phyloP scores from a whole-genome alignment of 2,888 invertebrate species.

The Cabera pusaria region DNA sequence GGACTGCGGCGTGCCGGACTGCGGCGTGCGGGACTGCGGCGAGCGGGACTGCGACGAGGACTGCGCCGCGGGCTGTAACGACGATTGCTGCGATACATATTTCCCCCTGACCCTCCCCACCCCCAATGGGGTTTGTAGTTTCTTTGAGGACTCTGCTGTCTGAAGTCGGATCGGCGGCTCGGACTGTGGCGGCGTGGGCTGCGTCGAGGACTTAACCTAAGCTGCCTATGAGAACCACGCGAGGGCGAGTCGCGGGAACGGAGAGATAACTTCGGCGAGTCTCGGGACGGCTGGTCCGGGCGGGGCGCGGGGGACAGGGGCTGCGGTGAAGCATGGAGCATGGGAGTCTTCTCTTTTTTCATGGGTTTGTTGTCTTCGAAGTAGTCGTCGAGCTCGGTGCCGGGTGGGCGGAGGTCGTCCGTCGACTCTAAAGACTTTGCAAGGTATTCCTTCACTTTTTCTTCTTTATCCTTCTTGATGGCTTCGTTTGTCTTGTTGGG shows the following conservation, averaged over 20 bases:
- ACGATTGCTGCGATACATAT: too few relatives aligned
- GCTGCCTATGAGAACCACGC: not conserved
- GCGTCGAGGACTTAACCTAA: conserved; percentile 24
- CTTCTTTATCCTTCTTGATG: conserved; percentile 70
- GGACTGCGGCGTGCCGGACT: conserved; percentile 12
- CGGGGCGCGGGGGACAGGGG: too few relatives aligned
- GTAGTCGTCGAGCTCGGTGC: conserved; percentile 73
- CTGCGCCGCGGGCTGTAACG: conserved; percentile 31
- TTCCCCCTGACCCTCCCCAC: too few relatives aligned
- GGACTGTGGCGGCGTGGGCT: conserved; percentile 25
- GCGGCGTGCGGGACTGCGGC: conserved; percentile 25
- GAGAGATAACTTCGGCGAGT: conserved; percentile 8
- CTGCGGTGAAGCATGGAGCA: too few relatives aligned
- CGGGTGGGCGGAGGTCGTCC: conserved; percentile 69
- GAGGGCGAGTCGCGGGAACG: conserved; percentile 11
- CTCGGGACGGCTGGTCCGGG: too few relatives aligned
- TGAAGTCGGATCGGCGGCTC: conserved; percentile 15
- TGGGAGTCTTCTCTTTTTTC: conserved; percentile 29
- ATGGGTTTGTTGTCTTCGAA: conserved; percentile 43
- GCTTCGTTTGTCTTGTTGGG: conserved; percentile 71
- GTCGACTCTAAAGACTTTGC: conserved; percentile 66
- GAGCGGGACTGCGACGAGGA: conserved; percentile 27
- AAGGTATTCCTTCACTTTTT: conserved; percentile 69
- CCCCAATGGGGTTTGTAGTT: too few relatives aligned
- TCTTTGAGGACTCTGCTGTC: too few relatives aligned